phyloP scores from a whole-genome alignment of 2,888 invertebrate genomes.

The Harpalus rufipes region DNA sequence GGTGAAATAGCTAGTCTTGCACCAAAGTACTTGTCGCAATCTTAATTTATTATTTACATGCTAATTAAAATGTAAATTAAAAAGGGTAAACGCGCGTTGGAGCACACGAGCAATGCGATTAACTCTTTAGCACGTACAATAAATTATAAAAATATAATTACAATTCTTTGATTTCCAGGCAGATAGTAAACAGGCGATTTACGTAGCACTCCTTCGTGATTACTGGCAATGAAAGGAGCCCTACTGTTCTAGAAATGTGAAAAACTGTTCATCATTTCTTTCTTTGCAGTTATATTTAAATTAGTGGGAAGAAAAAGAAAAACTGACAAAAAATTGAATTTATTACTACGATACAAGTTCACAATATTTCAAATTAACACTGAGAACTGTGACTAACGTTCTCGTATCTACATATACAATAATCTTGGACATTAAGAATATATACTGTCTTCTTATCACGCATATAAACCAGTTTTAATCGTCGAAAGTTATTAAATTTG shows the following conservation, averaged over 20 bases:
- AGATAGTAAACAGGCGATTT: slow-evolving; percentile 42
- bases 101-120: slow-evolving; percentile 43
- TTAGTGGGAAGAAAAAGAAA: neutral
- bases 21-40: slow-evolving; percentile 25
- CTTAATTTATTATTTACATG: slow-evolving; percentile 50
- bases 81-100: slow-evolving; percentile 48
- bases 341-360: neutral
- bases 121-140: slow-evolving; percentile 46
- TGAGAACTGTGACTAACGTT: too few species aligned
- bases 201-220: slow-evolving; percentile 31
- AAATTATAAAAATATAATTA: slow-evolving; percentile 55
- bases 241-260: slow-evolving; percentile 19
- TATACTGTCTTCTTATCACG: too few species aligned
- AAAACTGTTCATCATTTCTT: slow-evolving; percentile 23
- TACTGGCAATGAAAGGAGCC: slow-evolving; percentile 16
- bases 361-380: neutral
- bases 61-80: slow-evolving; percentile 55
- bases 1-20: neutral
- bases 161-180: slow-evolving; percentile 32
- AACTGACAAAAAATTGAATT: neutral
- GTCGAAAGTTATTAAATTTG: too few species aligned
- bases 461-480: too few species aligned
- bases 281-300: neutral
- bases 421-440: too few species aligned
- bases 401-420: too few species aligned